Evolutionary conservation across 2,888 invertebrate genomes (phyloP).

Genomic region (Drosophila gaucha): DNA sequence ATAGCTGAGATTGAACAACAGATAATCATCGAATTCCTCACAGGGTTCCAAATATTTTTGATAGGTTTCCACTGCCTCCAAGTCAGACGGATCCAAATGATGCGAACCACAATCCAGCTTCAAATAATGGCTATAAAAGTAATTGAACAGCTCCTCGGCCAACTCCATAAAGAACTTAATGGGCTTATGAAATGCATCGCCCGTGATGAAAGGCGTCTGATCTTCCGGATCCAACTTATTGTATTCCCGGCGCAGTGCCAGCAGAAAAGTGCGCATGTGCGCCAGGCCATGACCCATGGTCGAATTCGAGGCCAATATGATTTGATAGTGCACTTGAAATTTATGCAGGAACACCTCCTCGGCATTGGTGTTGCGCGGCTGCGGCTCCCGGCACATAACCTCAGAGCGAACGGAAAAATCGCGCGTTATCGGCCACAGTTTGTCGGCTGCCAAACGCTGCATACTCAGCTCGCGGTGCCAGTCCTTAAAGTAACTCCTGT

Average conservation of each 20-base stretch:
- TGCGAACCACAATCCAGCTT: slow-evolving; percentile 58
- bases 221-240: slow-evolving; percentile 48
- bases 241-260: slow-evolving; percentile 56
- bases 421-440: slow-evolving; percentile 65
- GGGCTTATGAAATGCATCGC: slow-evolving; percentile 79
- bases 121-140: slow-evolving; percentile 59
- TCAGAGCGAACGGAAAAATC: slow-evolving; percentile 54
- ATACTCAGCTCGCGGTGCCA: slow-evolving; percentile 57
- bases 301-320: slow-evolving; percentile 55
- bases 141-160: slow-evolving; percentile 75
- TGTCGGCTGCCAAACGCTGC: slow-evolving; percentile 65
- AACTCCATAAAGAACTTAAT: slow-evolving; percentile 70
- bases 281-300: slow-evolving; percentile 35
- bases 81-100: slow-evolving; percentile 70
- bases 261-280: slow-evolving; percentile 45
- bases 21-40: slow-evolving; percentile 78
- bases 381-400: slow-evolving; percentile 49
- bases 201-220: slow-evolving; percentile 58
- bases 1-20: slow-evolving; percentile 67
- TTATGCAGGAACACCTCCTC: slow-evolving; percentile 64
- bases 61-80: slow-evolving; percentile 59
- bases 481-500: slow-evolving; percentile 41
- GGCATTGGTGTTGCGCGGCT: slow-evolving; percentile 42
- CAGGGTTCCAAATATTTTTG: slow-evolving; percentile 50
- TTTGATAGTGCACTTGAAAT: slow-evolving; percentile 61